Evolutionary conservation across 2,888 invertebrate species (phyloP).

Genomic region (Gastracanthus pulcherrimus): DNA sequence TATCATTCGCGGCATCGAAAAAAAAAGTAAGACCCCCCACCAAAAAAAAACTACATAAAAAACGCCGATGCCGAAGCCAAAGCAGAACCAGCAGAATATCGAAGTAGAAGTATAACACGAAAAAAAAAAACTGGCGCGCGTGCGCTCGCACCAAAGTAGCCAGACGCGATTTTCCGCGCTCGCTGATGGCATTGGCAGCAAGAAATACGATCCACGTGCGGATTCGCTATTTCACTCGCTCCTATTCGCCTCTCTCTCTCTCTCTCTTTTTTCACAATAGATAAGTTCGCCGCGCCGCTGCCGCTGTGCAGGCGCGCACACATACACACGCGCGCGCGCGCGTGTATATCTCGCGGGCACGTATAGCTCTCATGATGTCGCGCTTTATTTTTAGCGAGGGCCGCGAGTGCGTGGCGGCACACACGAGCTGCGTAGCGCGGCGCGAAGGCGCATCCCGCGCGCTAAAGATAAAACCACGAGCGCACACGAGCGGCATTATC

Average conservation of each 20-base stretch:
- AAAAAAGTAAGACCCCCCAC: no score
- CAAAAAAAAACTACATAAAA: neutral
- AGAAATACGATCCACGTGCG: constrained; percentile 48
- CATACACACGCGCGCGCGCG: no score
- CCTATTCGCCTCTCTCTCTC: neutral
- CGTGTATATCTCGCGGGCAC: no score
- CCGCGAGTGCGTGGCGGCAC: neutral
- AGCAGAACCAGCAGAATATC: neutral
- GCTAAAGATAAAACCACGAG: neutral
- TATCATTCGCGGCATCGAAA: neutral
- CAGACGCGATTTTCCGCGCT: constrained; percentile 37
- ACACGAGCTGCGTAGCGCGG: neutral
- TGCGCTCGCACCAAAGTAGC: neutral
- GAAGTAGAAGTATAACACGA: neutral
- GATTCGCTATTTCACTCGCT: constrained; percentile 12
- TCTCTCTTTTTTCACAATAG: constrained; percentile 53
- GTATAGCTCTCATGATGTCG: constrained; percentile 32
- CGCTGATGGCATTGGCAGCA: constrained; percentile 9
- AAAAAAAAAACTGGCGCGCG: neutral
- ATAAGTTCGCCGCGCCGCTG: constrained; percentile 38
- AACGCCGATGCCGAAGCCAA: neutral
- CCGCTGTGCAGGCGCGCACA: constrained; percentile 15
- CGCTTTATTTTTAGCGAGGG: constrained; percentile 42
- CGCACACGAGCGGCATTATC: neutral
- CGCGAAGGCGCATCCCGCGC: neutral